Evolutionary conservation across 2,888 invertebrate genomes (phyloP), one percentile per base, ranked within the genome.

Genomic region (Lithophane leautieri): DNA sequence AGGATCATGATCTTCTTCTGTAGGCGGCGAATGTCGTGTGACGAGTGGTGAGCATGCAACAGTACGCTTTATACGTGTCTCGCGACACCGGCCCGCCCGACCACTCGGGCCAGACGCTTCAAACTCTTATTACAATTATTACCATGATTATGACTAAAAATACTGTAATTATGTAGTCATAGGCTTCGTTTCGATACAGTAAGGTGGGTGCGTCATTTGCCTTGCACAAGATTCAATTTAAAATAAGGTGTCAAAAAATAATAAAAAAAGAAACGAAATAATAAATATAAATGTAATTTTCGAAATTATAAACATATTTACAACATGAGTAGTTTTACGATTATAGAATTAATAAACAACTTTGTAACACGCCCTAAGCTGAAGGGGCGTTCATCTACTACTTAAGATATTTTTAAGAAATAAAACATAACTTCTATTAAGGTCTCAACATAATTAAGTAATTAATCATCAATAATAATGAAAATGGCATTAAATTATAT

Each of bases 1-100:
- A 98, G 97, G 97, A 98, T 98, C 98, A 98, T 98, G 97, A 98
- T 98, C 97, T 98, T 98, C 98, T 98, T 98, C 98, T 98, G 98
- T 97, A 70, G 92, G 85, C 97, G 94, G 91, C 93, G 85, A 86
- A 79, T 84, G 88, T 75, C 88, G 87, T 83, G 87, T 86, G 88
- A 84, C 86, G 86, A 75, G 81, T 82, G 89, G 85, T 85, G 90
- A 89, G 90, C 96, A 96, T 96, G 96, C 92, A 96, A 96, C 95
- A 96, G 92, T 95, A 94, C 94, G 92, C 94, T 95, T 94, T 94
- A 94, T 87, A 94, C 93, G 90, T 84, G 92, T 86, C 86, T 90
- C 91, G 34, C 84, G 86, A 60, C 70, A 54, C 62, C 86, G 81
- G 84, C 86, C 87, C 86, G 87, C 82, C 88, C 84, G 84, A 81